Conservation (phyloP, 2,113 vertebrate genomes). For the Herpetotheres cachinnans region DNA sequence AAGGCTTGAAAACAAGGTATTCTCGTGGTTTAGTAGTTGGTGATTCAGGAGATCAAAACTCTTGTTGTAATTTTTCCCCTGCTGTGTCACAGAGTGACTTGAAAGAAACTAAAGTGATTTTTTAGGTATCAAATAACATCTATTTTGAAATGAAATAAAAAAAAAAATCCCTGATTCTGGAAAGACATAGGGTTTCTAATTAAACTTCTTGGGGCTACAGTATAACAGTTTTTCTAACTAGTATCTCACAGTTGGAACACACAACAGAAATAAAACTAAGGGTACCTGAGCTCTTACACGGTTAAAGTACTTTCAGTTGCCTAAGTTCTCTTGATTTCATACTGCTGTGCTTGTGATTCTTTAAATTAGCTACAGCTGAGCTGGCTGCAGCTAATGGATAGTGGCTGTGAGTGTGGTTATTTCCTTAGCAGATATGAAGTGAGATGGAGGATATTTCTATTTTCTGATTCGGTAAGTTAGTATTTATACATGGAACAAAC, state of each 20-base stretch:
- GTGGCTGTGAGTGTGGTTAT: background rate
- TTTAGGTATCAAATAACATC: background rate
- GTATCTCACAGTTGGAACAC: background rate
- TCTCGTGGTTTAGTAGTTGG: background rate
- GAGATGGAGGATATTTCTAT: background rate
- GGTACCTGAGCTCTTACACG: background rate
- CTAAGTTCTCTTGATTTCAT: background rate
- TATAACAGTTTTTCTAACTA: background rate
- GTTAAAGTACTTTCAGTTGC: background rate
- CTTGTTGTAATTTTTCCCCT: background rate
- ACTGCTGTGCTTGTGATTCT: slow-evolving; percentile 46
- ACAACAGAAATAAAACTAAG: background rate
- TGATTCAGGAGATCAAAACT: background rate
- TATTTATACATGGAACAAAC: background rate
- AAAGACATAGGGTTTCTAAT: background rate
- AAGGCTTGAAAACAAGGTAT: background rate
- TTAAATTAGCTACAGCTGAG: slow-evolving; percentile 44
- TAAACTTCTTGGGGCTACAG: background rate
- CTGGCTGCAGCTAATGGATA: background rate
- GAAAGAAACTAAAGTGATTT: background rate
- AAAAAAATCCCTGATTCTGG: background rate
- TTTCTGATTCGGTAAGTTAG: background rate
- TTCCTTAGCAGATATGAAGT: background rate
- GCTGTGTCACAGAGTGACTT: background rate
- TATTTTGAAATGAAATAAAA: background rate